Conservation (phyloP, 2,797 vertebrate species). For the Mormyrops boulengeri region DNA sequence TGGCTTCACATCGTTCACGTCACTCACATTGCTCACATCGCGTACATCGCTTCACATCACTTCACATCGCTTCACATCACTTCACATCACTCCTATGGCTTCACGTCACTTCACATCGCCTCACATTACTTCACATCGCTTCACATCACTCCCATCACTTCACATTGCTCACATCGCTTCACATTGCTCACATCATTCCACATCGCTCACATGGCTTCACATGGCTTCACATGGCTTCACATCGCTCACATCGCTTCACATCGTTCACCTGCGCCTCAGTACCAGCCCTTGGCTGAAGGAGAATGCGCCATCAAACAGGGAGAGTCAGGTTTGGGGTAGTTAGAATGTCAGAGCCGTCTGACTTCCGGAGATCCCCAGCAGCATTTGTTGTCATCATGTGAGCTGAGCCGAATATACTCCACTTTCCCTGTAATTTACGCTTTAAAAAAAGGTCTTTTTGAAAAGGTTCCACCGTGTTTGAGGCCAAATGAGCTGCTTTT, state of each 20-base stretch:
- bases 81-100: no score
- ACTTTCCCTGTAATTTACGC: neutral
- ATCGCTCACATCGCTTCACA: neutral
- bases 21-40: no score
- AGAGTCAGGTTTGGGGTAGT: neutral
- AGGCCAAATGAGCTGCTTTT: slow-evolving; percentile 7
- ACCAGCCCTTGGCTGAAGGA: neutral
- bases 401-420: neutral
- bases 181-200: no score
- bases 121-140: no score
- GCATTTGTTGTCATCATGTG: neutral
- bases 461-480: neutral
- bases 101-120: no score
- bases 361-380: neutral
- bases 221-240: no score
- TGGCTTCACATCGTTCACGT: no score
- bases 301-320: neutral
- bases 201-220: no score
- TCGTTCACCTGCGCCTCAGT: neutral
- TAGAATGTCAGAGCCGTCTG: neutral
- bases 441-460: neutral
- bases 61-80: neutral
- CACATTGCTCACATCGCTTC: no score
- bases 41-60: no score
- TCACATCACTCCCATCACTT: no score